phyloP scores from a whole-genome alignment of 1,140 invertebrate species.

The Babylonia areolata region DNA sequence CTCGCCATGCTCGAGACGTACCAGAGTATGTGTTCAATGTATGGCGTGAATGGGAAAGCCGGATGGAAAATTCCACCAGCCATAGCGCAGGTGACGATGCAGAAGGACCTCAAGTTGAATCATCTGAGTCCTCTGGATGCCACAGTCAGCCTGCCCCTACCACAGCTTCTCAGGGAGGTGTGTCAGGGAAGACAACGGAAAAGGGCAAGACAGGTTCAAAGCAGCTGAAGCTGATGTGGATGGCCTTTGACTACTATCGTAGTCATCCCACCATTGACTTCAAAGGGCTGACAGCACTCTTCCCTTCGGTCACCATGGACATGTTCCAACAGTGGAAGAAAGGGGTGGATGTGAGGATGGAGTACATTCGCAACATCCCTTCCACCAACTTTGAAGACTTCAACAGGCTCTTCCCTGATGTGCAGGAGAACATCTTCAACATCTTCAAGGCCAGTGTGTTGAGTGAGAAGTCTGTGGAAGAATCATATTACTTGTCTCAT shows the following conservation, averaged over 20 bases:
- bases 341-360: slow-evolving; percentile 24
- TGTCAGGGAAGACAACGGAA: neutral
- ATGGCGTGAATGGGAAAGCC: slow-evolving; percentile 34
- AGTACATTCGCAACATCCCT: slow-evolving; percentile 33
- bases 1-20: slow-evolving; percentile 31
- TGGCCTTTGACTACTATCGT: slow-evolving; percentile 24
- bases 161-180: neutral
- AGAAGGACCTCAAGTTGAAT: neutral
- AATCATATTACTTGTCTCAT: slow-evolving; percentile 12
- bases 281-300: slow-evolving; percentile 13
- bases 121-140: neutral
- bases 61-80: neutral
- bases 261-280: slow-evolving; percentile 28
- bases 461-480: neutral
- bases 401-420: slow-evolving; percentile 40
- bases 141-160: neutral
- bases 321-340: slow-evolving; percentile 39
- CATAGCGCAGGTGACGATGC: neutral
- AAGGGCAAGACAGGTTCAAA: neutral
- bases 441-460: slow-evolving; percentile 35
- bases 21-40: slow-evolving; percentile 38
- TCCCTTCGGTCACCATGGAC: neutral
- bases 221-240: neutral
- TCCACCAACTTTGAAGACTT: slow-evolving; percentile 34
- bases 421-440: slow-evolving; percentile 40